These are phyloP conservation scores for Leptoteleia sp. DNA, from an alignment of 1,140 invertebrate genomes.

Conservation along the genomic window DNA sequence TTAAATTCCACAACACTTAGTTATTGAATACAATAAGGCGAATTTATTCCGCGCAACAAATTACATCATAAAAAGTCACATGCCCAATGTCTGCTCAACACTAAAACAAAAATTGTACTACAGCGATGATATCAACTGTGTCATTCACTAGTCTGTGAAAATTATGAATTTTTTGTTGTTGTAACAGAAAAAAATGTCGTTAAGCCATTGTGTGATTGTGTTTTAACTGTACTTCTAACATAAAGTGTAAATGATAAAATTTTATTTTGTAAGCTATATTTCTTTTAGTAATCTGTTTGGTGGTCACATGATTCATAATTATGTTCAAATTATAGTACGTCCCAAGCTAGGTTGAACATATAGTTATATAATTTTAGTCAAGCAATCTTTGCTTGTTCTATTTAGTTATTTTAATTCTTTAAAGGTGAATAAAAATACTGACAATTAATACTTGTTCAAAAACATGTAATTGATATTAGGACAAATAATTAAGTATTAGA, in stretches of 20 bases:
- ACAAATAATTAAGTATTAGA: too few relatives aligned
- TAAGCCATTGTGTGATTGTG: too few relatives aligned
- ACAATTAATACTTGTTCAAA: too few relatives aligned
- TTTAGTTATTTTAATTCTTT: too few relatives aligned
- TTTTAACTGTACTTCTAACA: background rate
- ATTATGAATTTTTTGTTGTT: background rate
- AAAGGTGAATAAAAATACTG: too few relatives aligned
- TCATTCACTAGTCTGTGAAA: background rate
- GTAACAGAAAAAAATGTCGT: too few relatives aligned
- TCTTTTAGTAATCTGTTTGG: slow-evolving; percentile 14
- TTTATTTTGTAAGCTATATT: slow-evolving; percentile 8
- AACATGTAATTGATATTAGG: too few relatives aligned
- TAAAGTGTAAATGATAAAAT: background rate
- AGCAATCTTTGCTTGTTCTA: background rate
- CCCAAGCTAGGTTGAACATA: too few relatives aligned
- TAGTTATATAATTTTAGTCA: slow-evolving; percentile 2
- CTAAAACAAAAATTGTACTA: slow-evolving; percentile 19
- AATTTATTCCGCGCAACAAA: background rate
- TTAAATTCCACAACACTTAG: too few relatives aligned
- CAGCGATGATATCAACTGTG: slow-evolving; percentile 4
- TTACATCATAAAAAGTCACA: slow-evolving; percentile 31
- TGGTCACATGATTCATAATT: slow-evolving; percentile 29
- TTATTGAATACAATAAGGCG: too few relatives aligned
- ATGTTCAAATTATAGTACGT: slow-evolving; percentile 13
- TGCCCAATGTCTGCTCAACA: background rate